phyloP scores from a whole-genome alignment of 2,113 vertebrate genomes.

The Galbula dea region DNA sequence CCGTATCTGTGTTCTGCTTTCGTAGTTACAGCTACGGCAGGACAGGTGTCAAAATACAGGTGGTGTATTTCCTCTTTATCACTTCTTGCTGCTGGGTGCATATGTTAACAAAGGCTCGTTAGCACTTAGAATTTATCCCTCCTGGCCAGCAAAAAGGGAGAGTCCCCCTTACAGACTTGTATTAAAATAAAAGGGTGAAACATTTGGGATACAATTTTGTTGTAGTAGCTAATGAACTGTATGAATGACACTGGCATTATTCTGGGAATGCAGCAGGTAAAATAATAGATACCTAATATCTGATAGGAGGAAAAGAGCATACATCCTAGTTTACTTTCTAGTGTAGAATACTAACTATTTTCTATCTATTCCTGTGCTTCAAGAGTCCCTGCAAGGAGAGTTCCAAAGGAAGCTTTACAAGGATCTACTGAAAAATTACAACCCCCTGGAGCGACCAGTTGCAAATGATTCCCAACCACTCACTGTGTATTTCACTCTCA shows the following conservation, averaged over 20 bases:
- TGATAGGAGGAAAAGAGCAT: neutral
- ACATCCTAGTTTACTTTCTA: neutral
- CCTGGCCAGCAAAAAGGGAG: neutral
- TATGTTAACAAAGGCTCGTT: neutral
- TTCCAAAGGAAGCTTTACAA: conserved; percentile 85
- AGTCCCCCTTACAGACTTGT: neutral
- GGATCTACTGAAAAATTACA: conserved; percentile 84
- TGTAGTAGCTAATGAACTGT: neutral
- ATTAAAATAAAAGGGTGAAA: neutral
- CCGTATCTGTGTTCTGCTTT: neutral
- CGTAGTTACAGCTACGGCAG: neutral
- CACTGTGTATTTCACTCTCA: conserved; percentile 86
- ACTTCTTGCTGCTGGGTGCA: neutral
- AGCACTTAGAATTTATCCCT: neutral
- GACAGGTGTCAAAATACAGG: neutral
- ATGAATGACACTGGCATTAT: neutral
- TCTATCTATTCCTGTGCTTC: neutral
- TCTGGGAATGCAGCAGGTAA: neutral
- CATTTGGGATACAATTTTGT: neutral
- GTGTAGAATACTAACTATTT: neutral
- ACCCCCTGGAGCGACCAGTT: conserved; percentile 86
- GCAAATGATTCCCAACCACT: conserved; percentile 87
- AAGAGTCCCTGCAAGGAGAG: conserved; percentile 89
- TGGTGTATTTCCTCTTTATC: neutral
- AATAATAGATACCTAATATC: neutral